Percentiles rank a stretch among this genome's conserved stretches.
Evolutionary conservation across 2,113 vertebrate species (phyloP).

Genomic region (Nibea albiflora): DNA sequence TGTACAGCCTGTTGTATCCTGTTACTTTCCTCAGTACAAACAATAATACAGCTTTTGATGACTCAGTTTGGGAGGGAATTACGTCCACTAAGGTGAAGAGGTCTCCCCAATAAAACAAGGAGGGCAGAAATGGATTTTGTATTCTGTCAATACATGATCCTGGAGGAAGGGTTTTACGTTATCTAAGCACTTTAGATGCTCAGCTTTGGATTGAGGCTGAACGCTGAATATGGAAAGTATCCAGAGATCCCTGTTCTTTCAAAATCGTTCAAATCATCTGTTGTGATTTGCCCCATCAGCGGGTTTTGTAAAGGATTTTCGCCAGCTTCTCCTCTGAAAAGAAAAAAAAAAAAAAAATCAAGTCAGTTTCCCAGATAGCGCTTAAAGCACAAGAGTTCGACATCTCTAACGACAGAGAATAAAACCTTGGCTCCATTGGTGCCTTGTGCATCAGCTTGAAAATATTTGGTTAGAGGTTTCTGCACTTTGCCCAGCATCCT

Average conservation of each 20-base stretch:
- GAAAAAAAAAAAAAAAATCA: neutral
- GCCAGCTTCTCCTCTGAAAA: constrained; percentile 10
- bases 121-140: constrained; percentile 11
- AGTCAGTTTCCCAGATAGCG: constrained; percentile 2
- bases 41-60: neutral
- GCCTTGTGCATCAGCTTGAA: constrained; percentile 40
- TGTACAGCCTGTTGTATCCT: neutral
- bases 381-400: constrained; percentile 6
- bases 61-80: constrained; percentile 3
- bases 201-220: neutral
- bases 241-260: neutral
- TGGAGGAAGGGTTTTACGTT: neutral
- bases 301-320: constrained; percentile 4
- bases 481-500: constrained; percentile 40
- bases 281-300: neutral
- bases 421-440: neutral
- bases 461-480: constrained; percentile 43
- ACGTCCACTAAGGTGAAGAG: constrained; percentile 26
- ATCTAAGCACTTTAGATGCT: neutral
- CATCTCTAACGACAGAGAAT: neutral
- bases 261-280: neutral
- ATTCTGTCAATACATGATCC: neutral
- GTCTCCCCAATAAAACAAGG: neutral
- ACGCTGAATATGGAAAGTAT: constrained; percentile 1
- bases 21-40: neutral